Evolutionary conservation across 2,797 vertebrate species (phyloP), one percentile per base, ranked within the genome.

Genomic region (Adrianichthys oophorus): DNA sequence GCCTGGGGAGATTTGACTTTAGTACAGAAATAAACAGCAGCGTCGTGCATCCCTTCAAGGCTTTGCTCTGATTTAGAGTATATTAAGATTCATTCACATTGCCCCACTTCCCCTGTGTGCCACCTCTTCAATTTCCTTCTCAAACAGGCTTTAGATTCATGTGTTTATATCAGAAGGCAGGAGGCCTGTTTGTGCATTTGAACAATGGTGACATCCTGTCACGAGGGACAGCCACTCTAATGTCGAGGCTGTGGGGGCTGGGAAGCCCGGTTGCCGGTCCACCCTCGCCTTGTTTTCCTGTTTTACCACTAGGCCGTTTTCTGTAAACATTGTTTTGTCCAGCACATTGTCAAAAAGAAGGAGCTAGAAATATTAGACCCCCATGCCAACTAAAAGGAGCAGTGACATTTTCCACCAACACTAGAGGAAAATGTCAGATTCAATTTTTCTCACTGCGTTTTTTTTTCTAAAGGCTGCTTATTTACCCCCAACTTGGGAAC

Each of bases 121-220:
- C 79, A 84, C 79, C 75, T 78, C 80, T 84, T 85, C 78, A 85
- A 71, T 82, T 85, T 87, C 80, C 78, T 79, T 62, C 65, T 72
- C 65, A 79, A 62, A 61, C 76, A 76, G 72, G 83, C 69, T 74
- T 79, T 58, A 74, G 62, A 80, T 76, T 79, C 76, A 70, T 70
- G 74, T 74, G 86, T 85, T 87, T 83, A 60, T 86, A 80, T 85
- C 74, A 70, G 72, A 76, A 80, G 77, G 67, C 73, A 64, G 79
- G 57, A 71, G 79, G 66, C 61, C 61, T 85, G 76, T 80, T 83
- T 76, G 74, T 79, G 65, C 75, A 72, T 84, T 76, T 72, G 78
- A 86, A 85, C 83, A 87, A 84, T 84, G 73, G 75, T 85, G 84
- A 83, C 85, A 83, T 85, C 72, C 76, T 85, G 72, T 83, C 83